Evolutionary conservation across 2,888 invertebrate species (phyloP), one percentile per base, ranked within the genome.

Genomic region (Eristalinus sepulchralis): DNA sequence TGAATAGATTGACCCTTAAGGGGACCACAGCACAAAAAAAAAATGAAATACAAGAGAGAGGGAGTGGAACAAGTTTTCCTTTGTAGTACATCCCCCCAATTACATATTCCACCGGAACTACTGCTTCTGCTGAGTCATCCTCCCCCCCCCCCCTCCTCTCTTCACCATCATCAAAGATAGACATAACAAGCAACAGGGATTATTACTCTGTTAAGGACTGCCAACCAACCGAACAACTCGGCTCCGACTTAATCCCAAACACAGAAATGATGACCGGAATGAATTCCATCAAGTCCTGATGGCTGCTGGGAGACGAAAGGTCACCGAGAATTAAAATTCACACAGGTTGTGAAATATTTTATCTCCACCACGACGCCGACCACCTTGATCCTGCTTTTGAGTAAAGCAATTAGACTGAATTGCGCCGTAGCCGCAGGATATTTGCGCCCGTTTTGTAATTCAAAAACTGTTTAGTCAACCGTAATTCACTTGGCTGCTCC

Each of bases 381-480:
- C 17, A 6, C 47, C 47, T 47, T 80, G 76, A 84, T 80, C 84
- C 81, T 67, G 57, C 27, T 27, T 72, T 76, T 53, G 62, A 73
- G 82, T 82, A 81, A 85, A 78, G 77, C 82, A 85, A 85, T 85
- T 85, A 85, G 34, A 57, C 11, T n/a, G 31, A 81, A 81, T 80
- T 85, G 70, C 27, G 27, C 72, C 53, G 13, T 39, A 60, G 73
- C 82, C 85, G 82, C 62, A 55, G 73, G 85, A 64, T 68, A 55
- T 75, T 85, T 68, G 72, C n/a, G 27, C 33, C 73, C 27, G 27
- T 27, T 27, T 77, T 68, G 60, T 73, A 82, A 85, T 85, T 78
- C 73, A 73, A 77, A 85, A 85, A 85, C 68, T 82, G 85, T 85
- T 85, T 78, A 85, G 82, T 82, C 85, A 81, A 85, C 63, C 82